Base-by-base conservation (phyloP, 2,888 invertebrate genomes). In the Acleris cristana region DNA sequence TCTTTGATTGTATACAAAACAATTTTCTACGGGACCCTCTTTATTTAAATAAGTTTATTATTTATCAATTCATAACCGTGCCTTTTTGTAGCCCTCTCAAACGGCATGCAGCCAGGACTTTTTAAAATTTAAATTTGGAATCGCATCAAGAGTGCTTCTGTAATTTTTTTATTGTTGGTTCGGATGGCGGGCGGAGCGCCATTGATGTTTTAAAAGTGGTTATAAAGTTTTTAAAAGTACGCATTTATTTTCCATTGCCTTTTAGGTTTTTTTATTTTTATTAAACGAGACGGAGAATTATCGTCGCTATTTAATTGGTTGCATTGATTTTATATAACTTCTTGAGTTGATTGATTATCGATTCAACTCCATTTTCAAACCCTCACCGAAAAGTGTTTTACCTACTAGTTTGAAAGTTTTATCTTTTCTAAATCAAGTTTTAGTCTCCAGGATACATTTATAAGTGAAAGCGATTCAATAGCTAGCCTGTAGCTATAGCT, bases 121-220 rank as follows among this genome's bases (percentile, higher is more conserved):
- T 72, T 71, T 62, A 61, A 73, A 70, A 23, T 45, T 63, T 56
- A 59, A 71, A 69, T 72, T 72, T 71, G 52, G 64, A 59, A 64
- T 72, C 60, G 64, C 59, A 64, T 72, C 64, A 64, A 68, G 70
- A 66, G 71, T 75, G 75, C 74, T 74, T 73, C 74, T 70, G 73
- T 68, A 63, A 60, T 69, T 61, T 60, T 68, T 70, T 69, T 63
- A 68, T 68, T 70, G 70, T 64, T 62, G 48, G 51, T 55, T 55
- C 55, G 65, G 55, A 49, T 65, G 65, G 51, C 26, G 55, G 55
- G 18, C 23, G 60, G 55, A 60, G 60, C 48, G 65, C 44, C 51
- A 21, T 44, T 56, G 51, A 56, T n/a, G 18, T 51, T 40, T 26
- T 40, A 51, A n/a, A 40, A 48, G 48, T 48, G 48, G n/a, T 53